Evolutionary conservation across 2,888 invertebrate genomes (phyloP), one percentile per base, ranked within the genome.

Genomic region (Orchesellides sinensis): DNA sequence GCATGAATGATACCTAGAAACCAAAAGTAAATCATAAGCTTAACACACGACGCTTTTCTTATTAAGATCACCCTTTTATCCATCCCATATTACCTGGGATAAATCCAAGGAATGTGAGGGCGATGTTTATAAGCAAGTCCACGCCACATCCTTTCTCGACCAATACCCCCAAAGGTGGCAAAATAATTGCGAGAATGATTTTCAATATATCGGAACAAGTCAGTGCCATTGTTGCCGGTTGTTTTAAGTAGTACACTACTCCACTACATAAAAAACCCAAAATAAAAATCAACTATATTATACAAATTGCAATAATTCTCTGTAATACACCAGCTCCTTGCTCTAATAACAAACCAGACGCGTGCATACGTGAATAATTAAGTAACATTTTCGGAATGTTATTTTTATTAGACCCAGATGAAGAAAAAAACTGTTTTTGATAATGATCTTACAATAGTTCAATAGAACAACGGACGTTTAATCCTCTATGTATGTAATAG

Each of bases 101-200:
- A 5, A 65, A 40, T 32, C 63, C 88, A 14, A 88, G 81, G 21
- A 84, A 35, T 0, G 88, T 88, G 19, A 88, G 72, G 0, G 74
- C 85, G 56, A 88, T 88, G 78, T 88, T 88, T 65, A 88, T 88
- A 56, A 85, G 59, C 21, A 88, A 68, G 68, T 88, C 87, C 45
- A 69, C 78, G 35, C 86, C 87, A 68, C 88, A 88, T 21, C 88
- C 79, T 66, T 85, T 79, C 70, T 87, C 85, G n/a, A 63, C 35
- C 8, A 87, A 59, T 0, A 87, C 87, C 17, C 87, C 88, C 14
- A 88, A 19, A 2, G 88, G 88, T 10, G 87, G 88, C 12, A 88
- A 54, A 52, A 88, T 83, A 17, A 88, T 66, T 10, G 88, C 87
- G 8, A 87, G 59, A 59, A 88, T 85, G 52, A 88, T 78, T 69